phyloP scores from a whole-genome alignment of 2,113 vertebrate species.

The Bothrops jararaca region DNA sequence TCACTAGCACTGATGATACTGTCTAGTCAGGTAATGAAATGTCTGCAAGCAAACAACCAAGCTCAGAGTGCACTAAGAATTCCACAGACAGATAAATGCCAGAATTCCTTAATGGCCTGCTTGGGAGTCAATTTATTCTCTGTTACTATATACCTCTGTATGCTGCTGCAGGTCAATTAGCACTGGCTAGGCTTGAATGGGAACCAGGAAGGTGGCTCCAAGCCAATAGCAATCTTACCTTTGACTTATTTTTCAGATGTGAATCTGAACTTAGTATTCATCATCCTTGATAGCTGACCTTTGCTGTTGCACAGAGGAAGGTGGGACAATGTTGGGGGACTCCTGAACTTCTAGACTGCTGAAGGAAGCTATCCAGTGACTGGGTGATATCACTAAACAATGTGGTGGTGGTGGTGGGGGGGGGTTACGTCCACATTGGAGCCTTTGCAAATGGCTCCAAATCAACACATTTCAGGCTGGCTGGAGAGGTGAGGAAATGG shows the following conservation, averaged over 20 bases:
- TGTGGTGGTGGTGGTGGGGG: neutral
- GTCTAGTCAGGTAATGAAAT: neutral
- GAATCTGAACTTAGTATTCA: neutral
- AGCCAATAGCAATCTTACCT: neutral
- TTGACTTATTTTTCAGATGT: neutral
- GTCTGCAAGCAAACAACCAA: neutral
- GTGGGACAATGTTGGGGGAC: neutral
- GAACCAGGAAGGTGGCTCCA: neutral
- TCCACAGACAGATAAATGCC: neutral
- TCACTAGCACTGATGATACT: neutral
- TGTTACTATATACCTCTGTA: neutral
- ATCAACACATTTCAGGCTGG: neutral
- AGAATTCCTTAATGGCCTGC: neutral
- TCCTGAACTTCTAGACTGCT: neutral
- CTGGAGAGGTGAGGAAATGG: neutral
- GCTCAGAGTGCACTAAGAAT: neutral
- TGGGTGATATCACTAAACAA: neutral
- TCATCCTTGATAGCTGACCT: neutral
- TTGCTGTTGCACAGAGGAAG: neutral
- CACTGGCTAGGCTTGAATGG: neutral
- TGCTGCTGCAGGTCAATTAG: neutral
- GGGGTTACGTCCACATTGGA: neutral
- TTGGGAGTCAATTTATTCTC: neutral
- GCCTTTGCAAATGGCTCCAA: neutral
- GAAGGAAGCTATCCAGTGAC: neutral